phyloP scores from a whole-genome alignment of 2,113 vertebrate genomes.

The Mobula birostris region DNA sequence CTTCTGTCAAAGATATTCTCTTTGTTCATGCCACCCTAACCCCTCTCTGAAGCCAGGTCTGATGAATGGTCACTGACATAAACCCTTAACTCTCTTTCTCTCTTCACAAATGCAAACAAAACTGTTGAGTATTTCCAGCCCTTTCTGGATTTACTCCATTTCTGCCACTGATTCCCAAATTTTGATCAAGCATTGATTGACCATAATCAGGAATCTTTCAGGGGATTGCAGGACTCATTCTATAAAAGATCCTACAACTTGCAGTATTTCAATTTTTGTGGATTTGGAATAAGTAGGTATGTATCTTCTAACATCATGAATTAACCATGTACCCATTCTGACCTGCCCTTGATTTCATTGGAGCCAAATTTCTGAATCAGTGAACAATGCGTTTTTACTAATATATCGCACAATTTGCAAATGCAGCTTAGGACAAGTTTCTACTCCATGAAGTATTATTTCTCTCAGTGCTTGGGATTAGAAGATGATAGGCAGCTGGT shows the following conservation, averaged over 20 bases:
- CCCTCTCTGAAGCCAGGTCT: too few relatives aligned
- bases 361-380: too few relatives aligned
- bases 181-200: background rate
- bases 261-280: background rate
- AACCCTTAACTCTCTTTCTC: too few relatives aligned
- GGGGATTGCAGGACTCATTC: background rate
- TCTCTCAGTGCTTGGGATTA: background rate
- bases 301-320: background rate
- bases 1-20: too few relatives aligned
- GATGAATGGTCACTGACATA: too few relatives aligned
- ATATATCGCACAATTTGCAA: too few relatives aligned
- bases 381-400: too few relatives aligned
- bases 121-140: too few relatives aligned
- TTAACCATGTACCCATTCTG: background rate
- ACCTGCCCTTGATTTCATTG: background rate
- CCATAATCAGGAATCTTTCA: background rate
- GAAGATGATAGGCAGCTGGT: constrained; percentile 21
- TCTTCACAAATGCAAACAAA: too few relatives aligned
- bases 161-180: background rate
- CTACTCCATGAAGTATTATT: background rate
- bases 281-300: background rate
- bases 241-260: background rate
- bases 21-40: too few relatives aligned
- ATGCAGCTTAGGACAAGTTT: too few relatives aligned
- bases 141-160: too few relatives aligned